Base-by-base conservation (phyloP, 2,797 vertebrate genomes). In the Cichlasoma orientale region DNA sequence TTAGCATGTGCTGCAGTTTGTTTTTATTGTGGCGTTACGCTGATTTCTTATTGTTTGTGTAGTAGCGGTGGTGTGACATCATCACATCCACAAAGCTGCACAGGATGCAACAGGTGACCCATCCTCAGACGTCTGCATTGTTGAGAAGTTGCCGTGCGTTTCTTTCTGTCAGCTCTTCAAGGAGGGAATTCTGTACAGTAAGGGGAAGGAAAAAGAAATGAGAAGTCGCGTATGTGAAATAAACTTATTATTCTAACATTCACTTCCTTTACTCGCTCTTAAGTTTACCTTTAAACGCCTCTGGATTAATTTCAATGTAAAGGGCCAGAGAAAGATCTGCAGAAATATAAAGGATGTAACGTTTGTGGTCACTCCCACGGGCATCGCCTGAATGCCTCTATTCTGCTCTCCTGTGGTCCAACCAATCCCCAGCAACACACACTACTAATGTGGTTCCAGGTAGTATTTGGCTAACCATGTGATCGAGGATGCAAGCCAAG, bases 11-110 rank as follows among this genome's bases (percentile, higher is more conserved):
- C 74, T 52, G 7, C 21, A 13, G 58, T 10, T 83, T 87, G 75
- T 88, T 88, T 63, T 82, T 82, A 84, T 84, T 83, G 77, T 86
- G 79, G 84, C 23, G 4, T 21, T 57, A 77, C 14, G 71, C 80
- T 70, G 72, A 57, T 54, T 19, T 13, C 83, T 86, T 52, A 86
- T 92, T 93, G 91, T 92, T 91, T 88, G 82, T 55, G 57, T 41
- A 10, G 61, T 18, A 59, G 21, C 36, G 10, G 29, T 19, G 41
- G 16, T 55, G 61, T 50, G 56, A 80, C 87, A 59, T 86, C 23
- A 56, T 58, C 38, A 79, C 84, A 59, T 85, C 23, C 75, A 85
- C 59, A 25, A 41, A 56, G 31, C 68, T n/a, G 68, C 5, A 53
- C 79, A 80, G 85, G 85, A 91, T 76, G 82, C 78, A 66, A 78